A percentile compares a stretch with the other conserved stretches of the same genome.
Evolutionary conservation across 2,888 invertebrate genomes (phyloP).

Genomic region (Alitta virens): DNA sequence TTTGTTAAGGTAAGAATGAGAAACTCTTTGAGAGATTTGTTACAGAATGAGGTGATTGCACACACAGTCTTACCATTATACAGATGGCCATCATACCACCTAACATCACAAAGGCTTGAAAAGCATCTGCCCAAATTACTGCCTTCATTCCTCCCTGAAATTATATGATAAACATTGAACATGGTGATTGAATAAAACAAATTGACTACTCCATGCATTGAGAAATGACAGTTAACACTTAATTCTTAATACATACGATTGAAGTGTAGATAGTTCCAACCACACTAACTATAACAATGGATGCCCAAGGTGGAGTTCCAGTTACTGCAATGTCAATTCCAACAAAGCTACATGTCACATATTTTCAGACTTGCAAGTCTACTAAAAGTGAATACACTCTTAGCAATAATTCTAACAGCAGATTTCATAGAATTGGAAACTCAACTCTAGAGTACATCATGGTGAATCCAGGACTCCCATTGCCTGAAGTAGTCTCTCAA

Average conservation of each 20-base stretch:
- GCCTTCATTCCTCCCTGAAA: slow-evolving; percentile 7
- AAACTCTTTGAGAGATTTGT: no score
- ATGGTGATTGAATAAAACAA: background rate
- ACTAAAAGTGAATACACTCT: no score
- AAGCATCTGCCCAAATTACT: slow-evolving; percentile 7
- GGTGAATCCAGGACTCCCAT: no score
- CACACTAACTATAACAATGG: background rate
- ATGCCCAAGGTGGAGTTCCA: slow-evolving; percentile 3
- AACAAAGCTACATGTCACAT: no score
- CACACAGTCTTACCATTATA: background rate
- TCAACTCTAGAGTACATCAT: no score
- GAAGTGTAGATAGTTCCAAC: slow-evolving; percentile 2
- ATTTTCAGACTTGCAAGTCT: no score
- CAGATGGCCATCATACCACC: background rate
- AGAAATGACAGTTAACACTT: background rate
- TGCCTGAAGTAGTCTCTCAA: no score
- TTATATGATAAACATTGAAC: background rate
- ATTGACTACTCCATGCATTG: background rate
- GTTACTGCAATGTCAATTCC: background rate
- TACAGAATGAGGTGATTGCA: no score
- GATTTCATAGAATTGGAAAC: no score
- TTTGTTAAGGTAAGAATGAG: no score
- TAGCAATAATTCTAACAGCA: no score
- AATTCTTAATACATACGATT: background rate
- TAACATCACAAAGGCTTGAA: slow-evolving; percentile 1